These are phyloP conservation scores for Apeltes quadracus DNA, from an alignment of 2,113 vertebrate species.

Conservation along the genomic window DNA sequence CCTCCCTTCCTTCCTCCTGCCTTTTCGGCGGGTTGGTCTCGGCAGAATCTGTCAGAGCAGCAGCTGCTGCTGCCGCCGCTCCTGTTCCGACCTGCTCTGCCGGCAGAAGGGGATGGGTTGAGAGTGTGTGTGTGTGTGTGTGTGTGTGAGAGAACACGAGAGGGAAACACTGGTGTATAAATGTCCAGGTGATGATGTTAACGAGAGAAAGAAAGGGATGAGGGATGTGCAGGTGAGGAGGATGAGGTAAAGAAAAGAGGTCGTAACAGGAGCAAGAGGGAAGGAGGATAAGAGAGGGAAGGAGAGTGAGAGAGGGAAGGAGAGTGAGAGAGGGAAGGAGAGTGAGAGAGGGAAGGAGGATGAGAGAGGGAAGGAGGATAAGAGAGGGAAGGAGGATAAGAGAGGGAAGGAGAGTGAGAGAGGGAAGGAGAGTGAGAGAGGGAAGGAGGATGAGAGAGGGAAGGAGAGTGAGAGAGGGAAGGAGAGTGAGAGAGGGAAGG, in stretches of 20 bases:
- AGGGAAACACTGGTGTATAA: constrained; percentile 4
- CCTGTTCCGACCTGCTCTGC: constrained; percentile 59
- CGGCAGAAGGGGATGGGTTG: constrained; percentile 49
- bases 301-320: constrained; percentile 5
- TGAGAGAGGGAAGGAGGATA: constrained; percentile 22
- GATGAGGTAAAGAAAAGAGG: constrained; percentile 3
- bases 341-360: too few relatives aligned
- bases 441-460: not conserved
- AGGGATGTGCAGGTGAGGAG: not conserved
- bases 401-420: constrained; percentile 1
- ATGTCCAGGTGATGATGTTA: constrained; percentile 12
- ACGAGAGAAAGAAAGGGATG: not conserved
- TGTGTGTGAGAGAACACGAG: constrained; percentile 2
- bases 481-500: constrained; percentile 6
- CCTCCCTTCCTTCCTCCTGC: constrained; percentile 50
- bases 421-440: not conserved
- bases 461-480: constrained; percentile 14
- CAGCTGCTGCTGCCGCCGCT: constrained; percentile 31
- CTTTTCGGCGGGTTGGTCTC: constrained; percentile 37
- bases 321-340: constrained; percentile 9
- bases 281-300: constrained; percentile 16
- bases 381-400: constrained; percentile 1
- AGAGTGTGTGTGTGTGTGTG: constrained; percentile 12
- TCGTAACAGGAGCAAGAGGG: not conserved
- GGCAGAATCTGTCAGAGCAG: constrained; percentile 55